Evolutionary conservation across 2,797 vertebrate genomes (phyloP), one percentile per base, ranked within the genome.

Genomic region (Pteropus rufus): DNA sequence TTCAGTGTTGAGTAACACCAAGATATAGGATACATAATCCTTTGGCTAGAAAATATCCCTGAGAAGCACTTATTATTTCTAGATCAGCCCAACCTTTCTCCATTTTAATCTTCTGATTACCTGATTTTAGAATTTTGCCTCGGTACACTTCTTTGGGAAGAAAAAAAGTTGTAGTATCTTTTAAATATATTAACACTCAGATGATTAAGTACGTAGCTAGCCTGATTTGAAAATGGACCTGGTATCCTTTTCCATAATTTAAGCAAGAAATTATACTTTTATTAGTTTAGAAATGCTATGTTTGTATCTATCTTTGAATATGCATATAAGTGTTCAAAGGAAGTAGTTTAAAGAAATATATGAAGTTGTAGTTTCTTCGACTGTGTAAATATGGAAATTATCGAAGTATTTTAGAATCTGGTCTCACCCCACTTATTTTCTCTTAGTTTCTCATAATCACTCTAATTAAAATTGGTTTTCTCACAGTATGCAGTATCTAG

Each of bases 71-170:
- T 96, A 89, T 24, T 62, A 44, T 81, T 93, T 92, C 75, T 46
- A 73, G 54, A 95, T 94, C 94, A 88, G 14, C 65, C 49, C 39
- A 49, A 18, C 34, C 75, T 85, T 87, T 92, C 65, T 94, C 73
- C 52, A n/a, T 91, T 96, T 92, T 86, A 94, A 91, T 96, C 96
- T 95, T 97, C 88, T 87, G 60, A 85, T 97, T 94, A 97, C 86
- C 34, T 24, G 72, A 80, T 85, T 80, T 49, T 67, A 80, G 60
- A 93, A 69, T 94, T 96, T 89, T 94, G 62, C 89, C 46, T 80
- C 52, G 65, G 29, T 24, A 52, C 46, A 89, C 97, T 95, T 86
- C 62, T 96, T 92, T 83, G 60, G 65, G 29, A 83, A n/a, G 36
- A 85, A 95, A 85, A 85, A 85, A 88, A 89, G 58, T 56, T 60